These are phyloP conservation scores for Ophion ventricosus DNA, from an alignment of 2,888 invertebrate species.

Conservation along the genomic window DNA sequence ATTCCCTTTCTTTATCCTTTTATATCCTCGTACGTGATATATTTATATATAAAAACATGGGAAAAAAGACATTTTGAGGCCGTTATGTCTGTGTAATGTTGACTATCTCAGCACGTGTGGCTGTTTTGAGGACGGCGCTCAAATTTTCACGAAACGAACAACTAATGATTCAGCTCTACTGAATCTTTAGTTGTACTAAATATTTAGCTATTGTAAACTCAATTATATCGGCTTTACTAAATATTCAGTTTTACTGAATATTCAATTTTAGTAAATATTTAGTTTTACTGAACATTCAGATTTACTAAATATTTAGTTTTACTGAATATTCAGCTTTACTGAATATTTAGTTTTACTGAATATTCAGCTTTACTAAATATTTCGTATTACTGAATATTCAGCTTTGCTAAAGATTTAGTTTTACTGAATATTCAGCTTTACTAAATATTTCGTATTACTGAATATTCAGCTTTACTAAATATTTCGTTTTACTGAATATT, in stretches of 20 bases:
- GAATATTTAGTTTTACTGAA: too few species aligned
- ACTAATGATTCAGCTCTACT: background rate
- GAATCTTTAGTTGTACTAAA: background rate
- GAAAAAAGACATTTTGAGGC: background rate
- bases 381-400: too few species aligned
- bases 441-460: too few species aligned
- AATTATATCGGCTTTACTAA: background rate
- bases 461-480: too few species aligned
- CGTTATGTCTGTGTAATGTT: background rate
- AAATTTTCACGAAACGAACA: background rate
- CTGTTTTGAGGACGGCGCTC: background rate
- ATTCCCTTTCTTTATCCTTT: conserved; percentile 46
- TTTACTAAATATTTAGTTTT: too few species aligned
- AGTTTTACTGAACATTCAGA: too few species aligned
- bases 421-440: too few species aligned
- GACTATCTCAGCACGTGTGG: background rate
- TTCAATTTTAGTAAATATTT: background rate
- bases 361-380: too few species aligned
- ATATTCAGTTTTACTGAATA: background rate
- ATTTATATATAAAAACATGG: too few species aligned
- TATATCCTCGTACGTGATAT: background rate
- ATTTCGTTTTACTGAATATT: too few species aligned
- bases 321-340: too few species aligned
- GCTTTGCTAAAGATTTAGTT: too few species aligned
- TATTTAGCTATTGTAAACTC: background rate